A percentile compares a stretch with the other conserved stretches of the same genome.
These are phyloP conservation scores for Tillus elongatus DNA, from an alignment of 2,888 invertebrate genomes.

Conservation along the genomic window DNA sequence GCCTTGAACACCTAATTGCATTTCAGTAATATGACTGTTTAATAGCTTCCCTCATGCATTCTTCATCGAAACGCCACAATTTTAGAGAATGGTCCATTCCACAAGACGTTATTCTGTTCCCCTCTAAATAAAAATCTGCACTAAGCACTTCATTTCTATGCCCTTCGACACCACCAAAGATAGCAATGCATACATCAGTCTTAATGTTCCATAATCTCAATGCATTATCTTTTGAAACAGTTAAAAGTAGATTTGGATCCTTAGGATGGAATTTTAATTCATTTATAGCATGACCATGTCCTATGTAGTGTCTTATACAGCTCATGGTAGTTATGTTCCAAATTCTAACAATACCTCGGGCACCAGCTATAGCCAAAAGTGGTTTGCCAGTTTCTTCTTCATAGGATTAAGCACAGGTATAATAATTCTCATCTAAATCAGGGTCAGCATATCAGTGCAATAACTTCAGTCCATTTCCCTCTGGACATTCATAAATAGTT, in stretches of 20 bases:
- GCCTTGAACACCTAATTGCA: slow-evolving; percentile 63
- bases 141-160: slow-evolving; percentile 87
- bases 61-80: slow-evolving; percentile 85
- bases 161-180: slow-evolving; percentile 95
- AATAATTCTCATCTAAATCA: slow-evolving; percentile 90
- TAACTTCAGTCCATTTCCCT: slow-evolving; percentile 71
- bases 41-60: slow-evolving; percentile 75
- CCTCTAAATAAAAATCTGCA: slow-evolving; percentile 80
- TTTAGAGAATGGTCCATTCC: slow-evolving; percentile 98
- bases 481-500: slow-evolving; percentile 85
- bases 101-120: slow-evolving; percentile 83
- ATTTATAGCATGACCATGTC: slow-evolving; percentile 87
- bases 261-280: slow-evolving; percentile 89
- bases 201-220: slow-evolving; percentile 89
- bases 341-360: slow-evolving; percentile 81
- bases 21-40: slow-evolving; percentile 76
- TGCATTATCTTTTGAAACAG: slow-evolving; percentile 82
- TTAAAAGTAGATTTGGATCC: slow-evolving; percentile 78
- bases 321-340: slow-evolving; percentile 75
- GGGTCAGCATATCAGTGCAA: slow-evolving; percentile 90
- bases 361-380: slow-evolving; percentile 83
- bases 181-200: slow-evolving; percentile 87
- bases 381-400: slow-evolving; percentile 73
- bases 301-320: slow-evolving; percentile 79
- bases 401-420: slow-evolving; percentile 93